Percentiles rank a stretch among this genome's conserved stretches.
Evolutionary conservation across 1,140 invertebrate species (phyloP).

Genomic region (Lasioglossum albipes): DNA sequence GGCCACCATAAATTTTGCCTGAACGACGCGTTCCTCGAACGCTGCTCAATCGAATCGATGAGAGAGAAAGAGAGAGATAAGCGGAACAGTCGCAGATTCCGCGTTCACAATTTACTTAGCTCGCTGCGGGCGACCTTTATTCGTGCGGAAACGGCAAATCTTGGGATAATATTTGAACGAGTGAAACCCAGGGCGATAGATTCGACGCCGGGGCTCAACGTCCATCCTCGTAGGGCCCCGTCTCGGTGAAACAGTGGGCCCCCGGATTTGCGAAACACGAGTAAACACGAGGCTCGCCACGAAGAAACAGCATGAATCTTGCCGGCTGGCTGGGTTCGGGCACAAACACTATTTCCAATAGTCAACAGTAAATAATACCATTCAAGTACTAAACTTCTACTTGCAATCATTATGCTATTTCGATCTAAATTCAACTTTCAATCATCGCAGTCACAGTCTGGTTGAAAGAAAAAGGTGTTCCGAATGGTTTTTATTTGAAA

Average conservation of each 20-base stretch:
- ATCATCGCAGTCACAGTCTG: too few relatives aligned
- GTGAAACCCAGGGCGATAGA: slow-evolving; percentile 56
- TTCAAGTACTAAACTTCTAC: too few relatives aligned
- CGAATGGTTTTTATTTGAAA: too few relatives aligned
- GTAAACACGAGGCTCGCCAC: slow-evolving; percentile 43
- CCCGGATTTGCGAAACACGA: slow-evolving; percentile 47
- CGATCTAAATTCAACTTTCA: too few relatives aligned
- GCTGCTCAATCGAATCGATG: not conserved
- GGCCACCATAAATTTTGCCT: too few relatives aligned
- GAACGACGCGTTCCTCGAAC: not conserved
- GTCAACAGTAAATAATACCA: too few relatives aligned
- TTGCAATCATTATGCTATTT: too few relatives aligned
- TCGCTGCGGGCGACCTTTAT: slow-evolving; percentile 8
- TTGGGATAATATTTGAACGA: slow-evolving; percentile 63
- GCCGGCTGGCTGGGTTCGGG: too few relatives aligned
- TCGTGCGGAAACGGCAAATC: slow-evolving; percentile 5
- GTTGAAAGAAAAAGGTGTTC: too few relatives aligned
- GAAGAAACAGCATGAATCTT: not conserved
- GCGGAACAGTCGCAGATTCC: not conserved
- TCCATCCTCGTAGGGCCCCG: slow-evolving; percentile 18
- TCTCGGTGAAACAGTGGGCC: slow-evolving; percentile 4
- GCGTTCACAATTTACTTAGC: not conserved
- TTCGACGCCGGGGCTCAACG: slow-evolving; percentile 44
- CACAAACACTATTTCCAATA: too few relatives aligned
- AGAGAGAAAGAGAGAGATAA: not conserved